phyloP scores from a whole-genome alignment of 2,113 vertebrate species.

The Bos javanicus region DNA sequence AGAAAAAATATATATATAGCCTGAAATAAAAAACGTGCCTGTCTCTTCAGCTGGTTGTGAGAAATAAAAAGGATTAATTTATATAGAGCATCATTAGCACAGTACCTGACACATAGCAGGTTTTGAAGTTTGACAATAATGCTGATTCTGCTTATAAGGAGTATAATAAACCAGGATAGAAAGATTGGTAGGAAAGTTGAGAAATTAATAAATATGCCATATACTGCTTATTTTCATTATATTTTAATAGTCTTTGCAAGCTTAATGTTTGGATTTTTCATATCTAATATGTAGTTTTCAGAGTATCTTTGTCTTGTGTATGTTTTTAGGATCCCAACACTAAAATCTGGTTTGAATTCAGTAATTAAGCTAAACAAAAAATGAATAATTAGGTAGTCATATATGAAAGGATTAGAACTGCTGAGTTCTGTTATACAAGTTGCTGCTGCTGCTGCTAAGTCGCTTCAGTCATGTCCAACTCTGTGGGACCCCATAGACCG shows the following conservation, averaged over 20 bases:
- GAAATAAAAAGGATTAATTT: neutral
- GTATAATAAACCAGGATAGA: neutral
- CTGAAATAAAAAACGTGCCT: neutral
- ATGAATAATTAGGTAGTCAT: neutral
- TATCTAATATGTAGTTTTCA: neutral
- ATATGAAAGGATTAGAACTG: neutral
- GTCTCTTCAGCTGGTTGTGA: neutral
- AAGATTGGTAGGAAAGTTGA: neutral
- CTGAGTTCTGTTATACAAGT: neutral
- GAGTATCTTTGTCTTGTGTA: neutral
- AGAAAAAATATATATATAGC: neutral
- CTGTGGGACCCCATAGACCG: no score
- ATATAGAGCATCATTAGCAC: rapidly evolving
- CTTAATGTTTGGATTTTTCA: neutral
- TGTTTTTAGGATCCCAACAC: neutral
- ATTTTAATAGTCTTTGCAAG: neutral
- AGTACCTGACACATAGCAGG: neutral
- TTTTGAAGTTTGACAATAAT: neutral
- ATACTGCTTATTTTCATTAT: neutral
- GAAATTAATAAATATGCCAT: neutral
- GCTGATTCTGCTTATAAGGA: neutral
- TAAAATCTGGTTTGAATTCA: conserved; percentile 30
- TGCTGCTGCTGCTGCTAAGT: neutral
- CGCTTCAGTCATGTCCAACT: no score
- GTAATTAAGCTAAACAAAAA: neutral